Evolutionary conservation across 1,140 invertebrate genomes (phyloP), one percentile per base, ranked within the genome.

Genomic region (Micrasema longulum): DNA sequence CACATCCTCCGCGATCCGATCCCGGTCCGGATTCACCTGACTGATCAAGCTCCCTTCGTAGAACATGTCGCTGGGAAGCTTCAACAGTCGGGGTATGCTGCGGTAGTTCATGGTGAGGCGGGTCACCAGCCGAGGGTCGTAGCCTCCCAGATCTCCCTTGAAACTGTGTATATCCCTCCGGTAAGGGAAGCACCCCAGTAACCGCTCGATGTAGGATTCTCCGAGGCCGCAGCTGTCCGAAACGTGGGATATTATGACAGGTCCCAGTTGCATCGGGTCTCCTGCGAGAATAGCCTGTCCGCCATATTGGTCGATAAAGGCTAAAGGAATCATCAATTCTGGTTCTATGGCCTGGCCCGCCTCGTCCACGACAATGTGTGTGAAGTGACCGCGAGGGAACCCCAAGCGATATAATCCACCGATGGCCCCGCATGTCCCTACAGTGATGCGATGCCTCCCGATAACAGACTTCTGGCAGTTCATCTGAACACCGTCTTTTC

Each of bases 191-290:
- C 82, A 84, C 3, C 87, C 80, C 18, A 93, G 84, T 7, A 96
- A 75, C 71, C 94, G 86, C 65, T 90, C 89, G 5, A 96, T 77
- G 74, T 91, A 90, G 3, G 94, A 95, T 48, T 88, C 79, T 35
- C 87, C 82, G 23, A 95, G 84, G 16, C 93, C 93, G 78, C 86
- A 90, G 6, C 86, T 79, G 16, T 77, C 78, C 0, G 91, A 90
- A 64, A 89, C 83, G 48, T 83, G 84, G 36, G 92, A 94, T 65
- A 89, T 81, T 6, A 96, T 82, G 7, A 97, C 88, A 6, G 96
- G 94, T 0, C 95, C 96, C 31, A 98, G 85, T 82, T 99, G 97
- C 79, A 91, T 86, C 12, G 95, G 96, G 88, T 98, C 97, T 6
- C 97, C 97, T 71, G 95, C 93, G 3, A 98, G 82, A 69, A 97